Conservation (phyloP, 2,888 invertebrate genomes). For the Blera fallax region DNA sequence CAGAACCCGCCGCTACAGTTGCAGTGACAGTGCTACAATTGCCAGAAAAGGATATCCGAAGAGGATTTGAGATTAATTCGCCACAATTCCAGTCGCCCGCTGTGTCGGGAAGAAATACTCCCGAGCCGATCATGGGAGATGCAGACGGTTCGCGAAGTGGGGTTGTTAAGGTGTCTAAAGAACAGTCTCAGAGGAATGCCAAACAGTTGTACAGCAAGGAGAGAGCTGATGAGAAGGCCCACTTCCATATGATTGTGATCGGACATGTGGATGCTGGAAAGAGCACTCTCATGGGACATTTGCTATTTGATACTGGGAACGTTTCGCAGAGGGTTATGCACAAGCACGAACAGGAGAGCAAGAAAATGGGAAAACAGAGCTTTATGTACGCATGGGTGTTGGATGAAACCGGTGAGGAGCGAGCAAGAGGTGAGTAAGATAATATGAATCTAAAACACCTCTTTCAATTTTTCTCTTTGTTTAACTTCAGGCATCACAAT, state of each 20-base stretch:
- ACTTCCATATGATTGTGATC: slow-evolving; percentile 95
- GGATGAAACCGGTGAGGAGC: slow-evolving; percentile 99
- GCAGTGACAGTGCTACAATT: slow-evolving; percentile 74
- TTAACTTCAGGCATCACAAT: slow-evolving; percentile 91
- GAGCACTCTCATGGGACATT: slow-evolving; percentile 92
- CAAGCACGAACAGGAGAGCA: slow-evolving; percentile 98
- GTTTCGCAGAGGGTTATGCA: slow-evolving; percentile 95
- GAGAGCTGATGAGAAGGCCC: slow-evolving; percentile 90
- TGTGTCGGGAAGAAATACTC: slow-evolving; percentile 84
- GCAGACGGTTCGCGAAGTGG: slow-evolving; percentile 52
- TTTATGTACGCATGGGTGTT: slow-evolving; percentile 99
- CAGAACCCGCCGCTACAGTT: slow-evolving; percentile 38
- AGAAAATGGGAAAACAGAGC: slow-evolving; percentile 98
- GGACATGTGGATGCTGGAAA: slow-evolving; percentile 92
- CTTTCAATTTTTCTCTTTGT: not conserved
- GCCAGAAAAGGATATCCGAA: slow-evolving; percentile 75
- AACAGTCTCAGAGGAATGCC: slow-evolving; percentile 82
- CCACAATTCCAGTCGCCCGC: slow-evolving; percentile 88
- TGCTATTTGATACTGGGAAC: slow-evolving; percentile 93
- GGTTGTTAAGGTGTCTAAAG: slow-evolving; percentile 78
- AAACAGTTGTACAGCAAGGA: slow-evolving; percentile 86
- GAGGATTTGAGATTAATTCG: slow-evolving; percentile 81
- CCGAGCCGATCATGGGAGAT: slow-evolving; percentile 78
- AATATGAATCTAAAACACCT: too few species aligned
- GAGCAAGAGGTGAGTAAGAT: slow-evolving; percentile 86